These are phyloP conservation scores for Passerina amoena DNA, from an alignment of 2,113 vertebrate genomes.

Conservation along the genomic window DNA sequence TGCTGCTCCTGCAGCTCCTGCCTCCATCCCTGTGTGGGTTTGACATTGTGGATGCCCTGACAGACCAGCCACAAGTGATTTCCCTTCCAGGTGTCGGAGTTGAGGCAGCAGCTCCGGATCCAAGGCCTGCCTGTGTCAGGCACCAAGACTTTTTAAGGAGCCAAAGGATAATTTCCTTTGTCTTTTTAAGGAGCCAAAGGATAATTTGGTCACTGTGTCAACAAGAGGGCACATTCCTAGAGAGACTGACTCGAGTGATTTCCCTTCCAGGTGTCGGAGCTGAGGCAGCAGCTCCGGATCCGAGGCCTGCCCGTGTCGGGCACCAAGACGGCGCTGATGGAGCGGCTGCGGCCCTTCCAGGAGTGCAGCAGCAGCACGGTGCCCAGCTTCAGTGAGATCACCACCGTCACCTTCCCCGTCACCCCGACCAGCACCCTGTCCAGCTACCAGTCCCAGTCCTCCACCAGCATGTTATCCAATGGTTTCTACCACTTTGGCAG, in stretches of 20 bases:
- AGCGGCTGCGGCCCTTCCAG: constrained; percentile 91
- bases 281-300: constrained; percentile 94
- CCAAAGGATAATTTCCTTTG: too few relatives aligned
- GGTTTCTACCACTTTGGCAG: constrained; percentile 93
- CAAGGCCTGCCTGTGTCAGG: too few relatives aligned
- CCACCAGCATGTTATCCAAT: constrained; percentile 81
- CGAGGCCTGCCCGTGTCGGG: constrained; percentile 94
- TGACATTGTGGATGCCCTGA: neutral
- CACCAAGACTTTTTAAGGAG: too few relatives aligned
- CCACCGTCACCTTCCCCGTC: constrained; percentile 89
- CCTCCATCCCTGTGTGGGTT: neutral
- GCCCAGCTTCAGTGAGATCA: constrained; percentile 84
- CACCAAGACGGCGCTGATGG: constrained; percentile 93
- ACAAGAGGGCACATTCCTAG: too few relatives aligned
- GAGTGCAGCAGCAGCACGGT: constrained; percentile 77
- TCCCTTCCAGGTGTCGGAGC: constrained; percentile 87
- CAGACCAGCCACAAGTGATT: neutral
- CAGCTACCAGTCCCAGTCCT: constrained; percentile 85
- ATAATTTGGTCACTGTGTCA: too few relatives aligned
- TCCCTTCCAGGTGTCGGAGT: too few relatives aligned
- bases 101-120: too few relatives aligned
- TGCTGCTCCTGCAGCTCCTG: neutral
- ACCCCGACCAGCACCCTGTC: constrained; percentile 83
- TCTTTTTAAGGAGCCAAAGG: too few relatives aligned
- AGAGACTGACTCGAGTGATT: neutral